Percentiles rank a stretch among this genome's conserved stretches.
These are phyloP conservation scores for Alsophila aescularia DNA, from an alignment of 2,888 invertebrate genomes.

Conservation along the genomic window DNA sequence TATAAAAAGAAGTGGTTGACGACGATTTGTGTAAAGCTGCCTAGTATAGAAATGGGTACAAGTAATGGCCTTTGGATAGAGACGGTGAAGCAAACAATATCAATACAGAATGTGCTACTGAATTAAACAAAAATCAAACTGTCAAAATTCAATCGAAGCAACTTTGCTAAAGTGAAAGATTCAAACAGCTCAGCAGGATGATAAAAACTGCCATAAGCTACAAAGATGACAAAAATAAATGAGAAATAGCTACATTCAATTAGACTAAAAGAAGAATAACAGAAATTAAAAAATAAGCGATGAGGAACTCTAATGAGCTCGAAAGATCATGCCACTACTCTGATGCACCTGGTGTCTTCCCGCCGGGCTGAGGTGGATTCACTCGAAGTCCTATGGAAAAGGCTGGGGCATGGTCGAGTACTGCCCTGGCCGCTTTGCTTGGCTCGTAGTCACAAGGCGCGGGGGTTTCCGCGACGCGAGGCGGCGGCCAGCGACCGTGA, in stretches of 20 bases:
- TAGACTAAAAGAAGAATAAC: background rate
- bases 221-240: background rate
- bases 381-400: conserved; percentile 86
- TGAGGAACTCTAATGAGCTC: conserved; percentile 27
- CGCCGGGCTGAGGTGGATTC: conserved; percentile 70
- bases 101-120: no score
- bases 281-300: background rate
- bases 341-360: conserved; percentile 81
- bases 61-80: no score
- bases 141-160: background rate
- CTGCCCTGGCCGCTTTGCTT: conserved; percentile 86
- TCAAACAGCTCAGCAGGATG: background rate
- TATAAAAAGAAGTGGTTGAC: background rate
- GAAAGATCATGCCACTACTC: conserved; percentile 23
- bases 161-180: background rate
- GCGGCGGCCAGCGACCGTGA: conserved; percentile 90
- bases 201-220: background rate
- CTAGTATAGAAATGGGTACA: no score
- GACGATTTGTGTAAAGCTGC: background rate
- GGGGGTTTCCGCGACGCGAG: conserved; percentile 88
- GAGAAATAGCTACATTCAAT: background rate
- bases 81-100: no score
- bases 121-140: no score
- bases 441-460: conserved; percentile 96
- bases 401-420: conserved; percentile 83